Base-by-base conservation (phyloP, 2,888 invertebrate genomes). In the Loripinus fragilis region DNA sequence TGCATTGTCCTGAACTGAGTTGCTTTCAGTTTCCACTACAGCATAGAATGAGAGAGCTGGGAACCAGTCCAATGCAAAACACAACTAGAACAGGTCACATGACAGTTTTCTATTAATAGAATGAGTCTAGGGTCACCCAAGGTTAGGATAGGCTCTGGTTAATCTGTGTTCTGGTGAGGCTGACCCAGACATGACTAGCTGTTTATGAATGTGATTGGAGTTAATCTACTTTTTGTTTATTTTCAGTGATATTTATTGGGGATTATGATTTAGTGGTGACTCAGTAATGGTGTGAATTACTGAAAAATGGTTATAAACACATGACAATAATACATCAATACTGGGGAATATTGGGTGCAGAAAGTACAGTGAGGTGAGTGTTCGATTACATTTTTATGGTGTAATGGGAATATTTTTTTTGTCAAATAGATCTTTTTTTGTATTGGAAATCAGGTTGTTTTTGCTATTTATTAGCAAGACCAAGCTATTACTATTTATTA, bases 71-170 rank as follows among this genome's bases (percentile, higher is more conserved):
- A 60, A 1, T 20, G 1, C n/a, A n/a, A n/a, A n/a, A n/a, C n/a
- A 30, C 30, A 33, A 60, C 33, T 17, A 52, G 25, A 60, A 17
- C 60, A 60, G 28, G 60, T 60, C 60, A 60, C 60, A 60, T 60
- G 60, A 60, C 60, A 33, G 10, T 12, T 17, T 28, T 60, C 60
- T 60, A 60, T 60, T 60, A 33, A 60, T 60, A 60, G 60, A 3
- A 17, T 7, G 33, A 60, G 60, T 33, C 60, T 60, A 28, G 60
- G 60, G 60, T 60, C 60, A 60, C 60, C 30, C 60, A 60, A 60
- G 60, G 60, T 60, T 60, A 60, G 60, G 60, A 60, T 60, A 60
- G 33, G 60, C 60, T 60, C 60, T 60, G 20, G 30, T 60, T 60
- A 60, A 60, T 10, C 25, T 60, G 33, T 12, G 5, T 33, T 30